Evolutionary conservation across 2,888 invertebrate genomes (phyloP), one percentile per base, ranked within the genome.

Genomic region (Pseudoips prasinana): DNA sequence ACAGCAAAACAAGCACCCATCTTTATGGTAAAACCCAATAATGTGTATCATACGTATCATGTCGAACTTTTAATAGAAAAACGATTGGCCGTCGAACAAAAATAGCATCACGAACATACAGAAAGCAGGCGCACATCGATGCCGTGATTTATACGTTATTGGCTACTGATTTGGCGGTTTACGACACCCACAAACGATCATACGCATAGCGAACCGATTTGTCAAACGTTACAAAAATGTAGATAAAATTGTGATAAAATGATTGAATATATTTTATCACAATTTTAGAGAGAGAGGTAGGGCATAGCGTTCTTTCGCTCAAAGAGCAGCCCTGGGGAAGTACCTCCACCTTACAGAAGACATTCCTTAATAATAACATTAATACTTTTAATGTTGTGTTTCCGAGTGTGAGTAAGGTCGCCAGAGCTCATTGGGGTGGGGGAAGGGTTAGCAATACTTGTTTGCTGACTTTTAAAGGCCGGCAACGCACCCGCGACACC

Each of bases 91-190:
- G 56, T 64, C 66, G 64, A 20, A 63, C 73, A 61, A 78, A 86
- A 87, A 87, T 85, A 86, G 83, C 73, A 68, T 61, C 67, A 74
- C 64, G 71, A 73, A 83, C 73, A 64, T 81, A 87, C 86, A 87
- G 74, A 85, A 86, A 86, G 72, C 87, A 88, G 86, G 76, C 81
- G 73, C 78, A 59, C 75, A 68, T 72, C 75, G 68, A 68, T 73
- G 64, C 55, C 63, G 73, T 84, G 84, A 86, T 87, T 85, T 83
- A 87, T 84, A 62, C 68, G 70, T 69, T 78, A 82, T 75, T 71
- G 73, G 74, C 67, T 68, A 69, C 71, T 73, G 71, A 72, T 75
- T 72, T 64, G 60, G 66, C 59, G 68, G 75, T 73, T 82, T 77
- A 83, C 81, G 74, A 76, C 73, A 71, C 55, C 49, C 52, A 47